Evolutionary conservation across 2,888 invertebrate species (phyloP), one percentile per base, ranked within the genome.

Genomic region (Epinotia demarniana): DNA sequence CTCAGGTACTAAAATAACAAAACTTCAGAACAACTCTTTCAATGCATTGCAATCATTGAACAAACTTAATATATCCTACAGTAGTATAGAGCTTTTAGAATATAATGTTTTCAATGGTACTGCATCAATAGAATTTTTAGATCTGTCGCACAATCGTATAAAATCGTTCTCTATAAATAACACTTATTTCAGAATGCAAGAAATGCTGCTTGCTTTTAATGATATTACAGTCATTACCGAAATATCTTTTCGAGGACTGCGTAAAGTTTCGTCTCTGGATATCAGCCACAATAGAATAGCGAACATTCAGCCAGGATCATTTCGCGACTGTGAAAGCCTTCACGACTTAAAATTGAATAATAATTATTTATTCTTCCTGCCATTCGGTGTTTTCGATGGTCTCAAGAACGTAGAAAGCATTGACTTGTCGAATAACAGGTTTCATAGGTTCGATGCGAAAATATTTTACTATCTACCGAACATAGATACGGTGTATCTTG

Each of bases 211-310:
- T 11, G 27, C 66, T 46, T 75, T 18, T 13, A 75, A 75, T 57
- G 46, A 62, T 46, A 71, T 75, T 8, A 72, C 61, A 6, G n/a
- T 19, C 2, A 72, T 75, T 19, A 53, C 23, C 33, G 57, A 72
- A n/a, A 12, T 33, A 0, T 16, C 53, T 2, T 75, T 72, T 16
- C 71, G 66, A 46, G 71, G 61, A 18, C 66, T 66, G n/a, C 4
- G 2, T 5, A 57, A 55, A 19, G 27, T 72, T 12, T 18, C 11
- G 0, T 71, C 27, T 11, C 33, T 75, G 13, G 67, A 72, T 27
- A 53, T 75, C n/a, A 75, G 75, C 60, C 46, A 72, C 57, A 75
- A 75, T 4, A 72, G 23, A 39, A 67, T 75, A 61, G 61, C 75
- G n/a, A 19, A 55, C 8, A 67, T 75, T 62, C 66, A 72, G 57